These are phyloP conservation scores for Digitonthophagus gazella DNA, from an alignment of 2,888 invertebrate species.

Conservation along the genomic window DNA sequence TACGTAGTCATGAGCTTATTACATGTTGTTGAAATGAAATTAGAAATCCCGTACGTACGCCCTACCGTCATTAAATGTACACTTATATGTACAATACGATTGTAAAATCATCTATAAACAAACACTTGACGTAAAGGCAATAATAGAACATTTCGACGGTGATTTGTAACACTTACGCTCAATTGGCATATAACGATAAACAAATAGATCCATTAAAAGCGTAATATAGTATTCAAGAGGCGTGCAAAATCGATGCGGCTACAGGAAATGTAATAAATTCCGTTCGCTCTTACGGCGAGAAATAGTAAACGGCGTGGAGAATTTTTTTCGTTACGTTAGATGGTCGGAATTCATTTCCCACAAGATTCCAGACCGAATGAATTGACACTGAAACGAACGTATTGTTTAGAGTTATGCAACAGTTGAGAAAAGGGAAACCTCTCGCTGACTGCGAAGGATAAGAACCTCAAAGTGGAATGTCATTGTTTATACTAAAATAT, in stretches of 20 bases:
- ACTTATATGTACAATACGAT: not conserved
- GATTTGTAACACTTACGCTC: not conserved
- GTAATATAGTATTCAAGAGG: not conserved
- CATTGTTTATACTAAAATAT: not conserved
- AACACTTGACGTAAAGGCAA: not conserved
- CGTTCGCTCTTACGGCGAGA: not conserved
- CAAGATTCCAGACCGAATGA: not conserved
- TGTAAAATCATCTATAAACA: not conserved
- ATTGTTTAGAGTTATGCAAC: not conserved
- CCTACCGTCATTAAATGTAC: not conserved
- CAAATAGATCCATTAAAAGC: not conserved
- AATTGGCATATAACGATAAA: not conserved
- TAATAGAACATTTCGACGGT: not conserved
- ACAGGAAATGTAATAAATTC: not conserved
- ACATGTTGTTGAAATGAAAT: not conserved
- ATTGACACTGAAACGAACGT: not conserved
- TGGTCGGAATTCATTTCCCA: not conserved
- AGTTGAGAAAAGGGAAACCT: not conserved
- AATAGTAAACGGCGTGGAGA: not conserved
- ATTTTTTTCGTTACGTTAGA: not conserved
- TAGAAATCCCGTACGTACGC: not conserved
- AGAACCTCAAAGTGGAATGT: not conserved
- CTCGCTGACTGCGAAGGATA: not conserved
- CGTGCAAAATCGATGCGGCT: not conserved
- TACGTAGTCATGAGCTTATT: not conserved